Evolutionary conservation across 2,888 invertebrate genomes (phyloP), one percentile per base, ranked within the genome.

Genomic region (Caenorhabditis sinica): DNA sequence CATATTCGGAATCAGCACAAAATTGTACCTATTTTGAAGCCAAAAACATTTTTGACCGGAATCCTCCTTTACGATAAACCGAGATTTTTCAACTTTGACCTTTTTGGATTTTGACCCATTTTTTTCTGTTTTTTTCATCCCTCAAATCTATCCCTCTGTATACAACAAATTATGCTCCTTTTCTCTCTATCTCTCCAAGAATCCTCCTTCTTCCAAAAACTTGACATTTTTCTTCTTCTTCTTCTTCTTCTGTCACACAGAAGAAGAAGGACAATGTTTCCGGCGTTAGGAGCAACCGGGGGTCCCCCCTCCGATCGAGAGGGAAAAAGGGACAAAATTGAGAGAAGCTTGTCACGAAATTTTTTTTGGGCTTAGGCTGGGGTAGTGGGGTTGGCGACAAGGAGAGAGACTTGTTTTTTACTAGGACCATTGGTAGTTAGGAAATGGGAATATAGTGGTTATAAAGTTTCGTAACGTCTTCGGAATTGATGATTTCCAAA

Each of bases 341-440:
- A 83, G 82, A 83, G 82, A 83, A 77, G 56, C 61, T 83, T 83
- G 82, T 83, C 82, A 83, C 82, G 82, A 83, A 82, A 65, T 63
- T 51, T 17, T 72, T n/a, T n/a, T n/a, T n/a, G n/a, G n/a, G n/a
- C n/a, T n/a, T n/a, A n/a, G n/a, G n/a, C n/a, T 11, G 72, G n/a
- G 11, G 4, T 60, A 36, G 33, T 60, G 51, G 51, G 17, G 51
- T n/a, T 45, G 45, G 45, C n/a, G 3, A 45, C n/a, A n/a, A n/a
- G n/a, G n/a, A n/a, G n/a, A n/a, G n/a, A 15, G 45, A 45, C 45
- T 45, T 45, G 15, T 45, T 45, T 45, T 33, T 33, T 33, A 33
- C 33, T 33, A 33, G 20, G 20, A 6, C 51, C 8, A 20, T 33
- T 33, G 3, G 15, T 60, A 33, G 33, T 33, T 53, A 11, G 11